Evolutionary conservation across 2,113 vertebrate genomes (phyloP).

Genomic region (Xiphophorus couchianus): DNA sequence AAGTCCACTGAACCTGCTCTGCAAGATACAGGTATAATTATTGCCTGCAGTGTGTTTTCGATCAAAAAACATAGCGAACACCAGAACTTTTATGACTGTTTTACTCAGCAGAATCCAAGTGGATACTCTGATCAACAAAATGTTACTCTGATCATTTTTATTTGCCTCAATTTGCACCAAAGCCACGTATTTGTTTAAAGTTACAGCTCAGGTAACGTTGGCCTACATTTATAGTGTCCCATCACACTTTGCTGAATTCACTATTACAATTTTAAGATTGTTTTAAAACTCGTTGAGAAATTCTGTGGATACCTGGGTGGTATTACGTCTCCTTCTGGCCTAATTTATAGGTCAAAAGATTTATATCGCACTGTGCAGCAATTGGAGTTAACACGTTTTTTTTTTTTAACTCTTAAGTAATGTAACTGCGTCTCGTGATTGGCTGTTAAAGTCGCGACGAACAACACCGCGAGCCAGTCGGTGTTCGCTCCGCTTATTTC

Average conservation of each 20-base stretch:
- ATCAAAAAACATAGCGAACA: too few species aligned
- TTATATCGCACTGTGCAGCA: neutral
- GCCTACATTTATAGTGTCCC: too few species aligned
- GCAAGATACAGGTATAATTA: neutral
- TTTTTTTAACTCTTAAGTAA: constrained; percentile 27
- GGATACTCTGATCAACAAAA: neutral
- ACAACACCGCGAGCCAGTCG: constrained; percentile 4
- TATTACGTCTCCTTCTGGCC: neutral
- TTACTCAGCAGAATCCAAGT: neutral
- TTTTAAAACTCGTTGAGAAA: neutral
- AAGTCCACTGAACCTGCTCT: neutral
- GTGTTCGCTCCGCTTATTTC: neutral
- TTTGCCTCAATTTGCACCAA: neutral
- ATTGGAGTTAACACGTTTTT: neutral
- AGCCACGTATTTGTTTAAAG: neutral
- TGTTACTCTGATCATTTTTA: neutral
- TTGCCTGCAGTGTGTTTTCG: neutral
- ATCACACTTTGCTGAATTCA: neutral
- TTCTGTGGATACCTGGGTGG: neutral
- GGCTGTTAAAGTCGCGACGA: neutral
- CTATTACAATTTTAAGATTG: neutral
- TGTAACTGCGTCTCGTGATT: neutral
- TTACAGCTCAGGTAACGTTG: too few species aligned
- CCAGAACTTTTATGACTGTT: neutral
- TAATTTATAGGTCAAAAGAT: too few species aligned